Conservation (phyloP, 1,140 invertebrate genomes). For the Hermetia illucens region DNA sequence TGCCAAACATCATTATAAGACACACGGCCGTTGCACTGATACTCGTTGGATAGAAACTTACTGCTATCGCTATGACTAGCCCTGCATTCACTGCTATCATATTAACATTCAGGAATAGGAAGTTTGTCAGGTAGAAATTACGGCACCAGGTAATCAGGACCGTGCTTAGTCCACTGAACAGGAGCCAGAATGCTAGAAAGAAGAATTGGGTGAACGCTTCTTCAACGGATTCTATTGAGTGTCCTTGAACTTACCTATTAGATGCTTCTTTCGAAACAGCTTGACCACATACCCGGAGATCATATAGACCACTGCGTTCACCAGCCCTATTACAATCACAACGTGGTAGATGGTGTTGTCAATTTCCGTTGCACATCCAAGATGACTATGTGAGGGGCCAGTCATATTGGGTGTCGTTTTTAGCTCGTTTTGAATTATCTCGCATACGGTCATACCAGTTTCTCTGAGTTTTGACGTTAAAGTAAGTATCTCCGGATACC, state of each 20-base stretch:
- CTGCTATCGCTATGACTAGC: background rate
- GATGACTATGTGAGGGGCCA: too few relatives aligned
- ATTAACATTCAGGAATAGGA: conserved; percentile 7
- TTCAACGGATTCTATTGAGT: background rate
- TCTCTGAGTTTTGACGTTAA: too few relatives aligned
- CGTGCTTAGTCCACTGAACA: background rate
- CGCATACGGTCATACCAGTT: too few relatives aligned
- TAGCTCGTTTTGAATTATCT: too few relatives aligned
- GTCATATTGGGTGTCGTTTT: too few relatives aligned
- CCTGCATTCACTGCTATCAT: conserved; percentile 2
- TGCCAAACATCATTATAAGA: background rate
- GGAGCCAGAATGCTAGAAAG: background rate
- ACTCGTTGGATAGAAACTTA: background rate
- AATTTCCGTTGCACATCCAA: background rate
- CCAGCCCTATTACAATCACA: background rate
- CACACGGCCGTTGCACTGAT: background rate
- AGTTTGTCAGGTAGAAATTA: background rate
- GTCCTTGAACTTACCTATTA: background rate
- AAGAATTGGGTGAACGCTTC: background rate
- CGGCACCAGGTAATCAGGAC: background rate
- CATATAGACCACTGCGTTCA: background rate
- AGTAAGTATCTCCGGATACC: too few relatives aligned
- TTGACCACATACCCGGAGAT: too few relatives aligned
- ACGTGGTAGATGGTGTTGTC: background rate
- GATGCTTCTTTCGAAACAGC: background rate